Conservation (phyloP, 1,140 invertebrate species). For the Eciton burchellii region DNA sequence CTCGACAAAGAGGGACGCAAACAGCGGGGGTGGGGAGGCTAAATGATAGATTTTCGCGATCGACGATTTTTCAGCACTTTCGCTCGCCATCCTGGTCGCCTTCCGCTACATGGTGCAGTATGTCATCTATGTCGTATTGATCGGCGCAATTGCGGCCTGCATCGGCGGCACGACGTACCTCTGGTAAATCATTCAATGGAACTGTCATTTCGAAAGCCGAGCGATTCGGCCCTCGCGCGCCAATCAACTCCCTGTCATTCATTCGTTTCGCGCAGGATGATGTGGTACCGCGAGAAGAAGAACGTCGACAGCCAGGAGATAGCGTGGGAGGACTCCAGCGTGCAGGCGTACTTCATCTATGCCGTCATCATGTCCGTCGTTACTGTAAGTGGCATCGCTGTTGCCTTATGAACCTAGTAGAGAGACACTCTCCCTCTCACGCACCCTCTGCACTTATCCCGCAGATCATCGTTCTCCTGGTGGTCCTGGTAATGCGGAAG, state of each 20-base stretch:
- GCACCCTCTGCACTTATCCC: neutral
- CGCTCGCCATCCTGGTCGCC: conserved; percentile 87
- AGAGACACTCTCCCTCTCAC: too few species aligned
- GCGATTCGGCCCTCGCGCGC: neutral
- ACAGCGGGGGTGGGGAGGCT: neutral
- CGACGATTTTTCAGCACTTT: conserved; percentile 85
- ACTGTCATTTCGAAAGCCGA: neutral
- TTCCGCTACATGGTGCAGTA: conserved; percentile 88
- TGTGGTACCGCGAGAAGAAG: conserved; percentile 79
- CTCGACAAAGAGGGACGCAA: neutral
- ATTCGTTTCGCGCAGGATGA: conserved; percentile 64
- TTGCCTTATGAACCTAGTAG: too few species aligned
- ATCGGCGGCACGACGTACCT: conserved; percentile 88
- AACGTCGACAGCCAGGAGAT: conserved; percentile 75
- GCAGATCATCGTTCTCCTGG: conserved; percentile 87
- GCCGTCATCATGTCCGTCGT: conserved; percentile 88
- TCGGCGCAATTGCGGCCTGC: conserved; percentile 87
- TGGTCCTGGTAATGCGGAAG: conserved; percentile 91
- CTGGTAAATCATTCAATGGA: conserved; percentile 86
- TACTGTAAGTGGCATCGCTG: conserved; percentile 85
- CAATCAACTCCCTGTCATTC: neutral
- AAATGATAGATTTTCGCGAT: conserved; percentile 41
- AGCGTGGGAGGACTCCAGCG: conserved; percentile 79
- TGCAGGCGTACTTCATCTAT: conserved; percentile 84
- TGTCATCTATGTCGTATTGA: conserved; percentile 90